Evolutionary conservation across 1,140 invertebrate species (phyloP), one percentile per base, ranked within the genome.

Genomic region (Palaemon carinicauda): DNA sequence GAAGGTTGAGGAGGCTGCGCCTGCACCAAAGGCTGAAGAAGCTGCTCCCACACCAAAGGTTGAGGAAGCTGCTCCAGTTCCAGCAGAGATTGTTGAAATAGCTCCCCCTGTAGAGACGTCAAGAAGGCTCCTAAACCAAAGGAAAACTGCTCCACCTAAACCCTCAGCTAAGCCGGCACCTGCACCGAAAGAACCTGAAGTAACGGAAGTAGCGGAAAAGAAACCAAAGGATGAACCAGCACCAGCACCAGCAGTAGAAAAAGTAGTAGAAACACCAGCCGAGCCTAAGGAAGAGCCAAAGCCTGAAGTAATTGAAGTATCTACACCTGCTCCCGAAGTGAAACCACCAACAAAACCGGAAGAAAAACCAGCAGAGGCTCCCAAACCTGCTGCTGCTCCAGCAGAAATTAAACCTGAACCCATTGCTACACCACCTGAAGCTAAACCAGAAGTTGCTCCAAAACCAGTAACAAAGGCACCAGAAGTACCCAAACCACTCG

Each of bases 1-100:
- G n/a, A n/a, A n/a, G n/a, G 33, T 9, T 41, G 33, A 3, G 3
- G 33, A 3, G 3, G 33, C 33, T 17, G 14, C 24, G 5, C 24
- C 56, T 10, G 78, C 27, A 1, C 24, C 71, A 65, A 24, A 81
- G 15, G 56, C 3, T 0, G 73, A 73, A 69, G 65, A 15, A 3
- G 65, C 80, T n/a, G n/a, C n/a, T n/a, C n/a, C n/a, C n/a, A n/a
- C n/a, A n/a, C 65, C 71, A 82, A 21, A 77, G 24, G 24, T 15
- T 3, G 27, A 29, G 14, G 71, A 74, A 31, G 33, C 71, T 14
- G 27, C 31, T 15, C 19, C 17, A 73, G 27, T n/a, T n/a, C n/a
- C n/a, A n/a, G n/a, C n/a, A n/a, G n/a, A n/a, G n/a, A n/a, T n/a
- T n/a, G n/a, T n/a, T n/a, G n/a, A n/a, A n/a, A n/a, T n/a, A n/a